These are phyloP conservation scores for Oophaga pumilio DNA, from an alignment of 2,113 vertebrate genomes.

Conservation along the genomic window DNA sequence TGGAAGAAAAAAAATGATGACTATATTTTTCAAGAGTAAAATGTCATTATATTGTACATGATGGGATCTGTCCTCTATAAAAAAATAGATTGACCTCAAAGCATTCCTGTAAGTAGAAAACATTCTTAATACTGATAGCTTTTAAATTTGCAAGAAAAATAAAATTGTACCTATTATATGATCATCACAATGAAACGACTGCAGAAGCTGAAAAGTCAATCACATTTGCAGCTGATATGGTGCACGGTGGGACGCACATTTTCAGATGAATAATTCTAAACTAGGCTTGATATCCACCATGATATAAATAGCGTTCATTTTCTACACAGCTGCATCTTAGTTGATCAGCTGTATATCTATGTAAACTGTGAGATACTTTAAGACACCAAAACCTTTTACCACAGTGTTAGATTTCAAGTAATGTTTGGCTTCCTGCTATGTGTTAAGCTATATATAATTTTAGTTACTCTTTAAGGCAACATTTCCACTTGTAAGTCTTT, in stretches of 20 bases:
- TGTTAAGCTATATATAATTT: not conserved
- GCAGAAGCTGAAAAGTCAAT: slow-evolving; percentile 34
- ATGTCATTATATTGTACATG: slow-evolving; percentile 30
- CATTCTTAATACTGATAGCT: slow-evolving; percentile 26
- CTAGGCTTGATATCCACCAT: slow-evolving; percentile 33
- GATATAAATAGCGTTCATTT: slow-evolving; percentile 41
- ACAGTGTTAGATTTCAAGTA: not conserved
- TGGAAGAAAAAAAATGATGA: slow-evolving; percentile 5
- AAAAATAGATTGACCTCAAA: slow-evolving; percentile 40
- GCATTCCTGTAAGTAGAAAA: slow-evolving; percentile 28
- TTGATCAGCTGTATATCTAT: slow-evolving; percentile 31
- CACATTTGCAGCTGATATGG: slow-evolving; percentile 25
- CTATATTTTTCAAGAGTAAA: slow-evolving; percentile 23
- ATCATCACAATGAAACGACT: slow-evolving; percentile 38
- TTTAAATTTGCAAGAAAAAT: slow-evolving; percentile 51
- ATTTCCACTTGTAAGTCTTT: not conserved
- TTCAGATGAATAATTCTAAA: slow-evolving; percentile 43
- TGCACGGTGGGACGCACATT: slow-evolving; percentile 22
- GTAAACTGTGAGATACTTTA: not conserved
- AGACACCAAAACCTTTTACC: slow-evolving; percentile 14
- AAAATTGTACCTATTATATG: slow-evolving; percentile 22
- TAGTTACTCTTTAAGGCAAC: not conserved
- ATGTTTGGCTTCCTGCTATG: not conserved
- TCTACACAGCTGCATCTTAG: slow-evolving; percentile 40
- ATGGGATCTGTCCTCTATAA: slow-evolving; percentile 34